Base-by-base conservation (phyloP, 1,140 invertebrate species). In the Papilio xuthus region DNA sequence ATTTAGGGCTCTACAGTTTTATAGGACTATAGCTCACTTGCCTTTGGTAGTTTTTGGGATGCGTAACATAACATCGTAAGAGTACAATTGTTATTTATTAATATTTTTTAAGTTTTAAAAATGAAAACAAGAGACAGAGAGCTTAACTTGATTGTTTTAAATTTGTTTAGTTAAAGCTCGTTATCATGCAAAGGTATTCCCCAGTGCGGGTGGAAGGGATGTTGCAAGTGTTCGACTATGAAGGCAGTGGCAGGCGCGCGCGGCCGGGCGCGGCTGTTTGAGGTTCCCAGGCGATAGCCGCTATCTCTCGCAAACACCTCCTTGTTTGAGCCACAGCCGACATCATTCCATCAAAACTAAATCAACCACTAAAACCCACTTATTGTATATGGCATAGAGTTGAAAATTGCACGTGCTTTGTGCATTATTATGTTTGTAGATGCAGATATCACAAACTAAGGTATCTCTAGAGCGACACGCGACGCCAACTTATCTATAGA, bases 301-400 rank as follows among this genome's bases (percentile, higher is more conserved):
- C 86, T 91, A 92, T 92, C 90, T 92, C 87, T 81, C 78, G 85
- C 90, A 92, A 91, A 92, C 91, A 92, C 89, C 86, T 89, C 81
- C 85, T 88, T 90, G 87, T 92, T 92, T 91, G 89, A 91, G 85
- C 83, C 89, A 81, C 86, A 83, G 84, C 86, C 89, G 85, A 87
- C 88, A 76, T 8, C 26, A 20, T 37, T 37, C 32, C 18, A 37
- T 53, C n/a, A 60, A 56, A 37, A 32, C 9, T 44, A 75, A 79
- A 76, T 76, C 56, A 26, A 26, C 13, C 26, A 72, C 47, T 71
- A 72, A 42, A 28, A 28, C 23, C 13, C 37, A 32, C 26, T 28
- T 50, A 71, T 77, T 53, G 15, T 0, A 9, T n/a, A 76, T 18
- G 23, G 6, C 9, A 75, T 75, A 56, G 28, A 76, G 50, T 63